These are phyloP conservation scores for Polyploca ridens DNA, from an alignment of 2,888 invertebrate genomes.

Conservation along the genomic window DNA sequence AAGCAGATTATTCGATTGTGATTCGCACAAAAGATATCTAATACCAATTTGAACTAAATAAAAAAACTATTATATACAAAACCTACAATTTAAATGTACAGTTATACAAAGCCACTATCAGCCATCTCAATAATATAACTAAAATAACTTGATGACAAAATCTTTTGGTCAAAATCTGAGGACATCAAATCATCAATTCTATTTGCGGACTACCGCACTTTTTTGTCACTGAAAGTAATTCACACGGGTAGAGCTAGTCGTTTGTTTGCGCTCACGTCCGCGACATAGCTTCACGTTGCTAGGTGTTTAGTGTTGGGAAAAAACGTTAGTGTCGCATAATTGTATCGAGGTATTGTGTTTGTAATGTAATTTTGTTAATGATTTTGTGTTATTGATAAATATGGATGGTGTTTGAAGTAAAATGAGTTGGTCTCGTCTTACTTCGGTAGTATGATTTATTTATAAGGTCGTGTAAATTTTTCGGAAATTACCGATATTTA, in stretches of 20 bases:
- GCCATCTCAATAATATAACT: not conserved
- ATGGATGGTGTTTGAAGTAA: no score
- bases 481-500: no score
- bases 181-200: constrained; percentile 23
- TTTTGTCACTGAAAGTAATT: constrained; percentile 37
- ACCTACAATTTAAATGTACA: not conserved
- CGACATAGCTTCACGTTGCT: constrained; percentile 41
- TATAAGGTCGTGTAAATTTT: no score
- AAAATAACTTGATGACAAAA: not conserved
- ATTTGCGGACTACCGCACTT: constrained; percentile 30
- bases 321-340: constrained; percentile 26
- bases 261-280: constrained; percentile 31
- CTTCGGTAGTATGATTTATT: no score
- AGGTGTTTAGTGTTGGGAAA: constrained; percentile 34
- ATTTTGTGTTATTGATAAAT: no score
- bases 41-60: not conserved
- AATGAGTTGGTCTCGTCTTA: no score
- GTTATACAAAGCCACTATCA: not conserved
- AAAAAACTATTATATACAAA: not conserved
- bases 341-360: not conserved
- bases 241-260: constrained; percentile 30
- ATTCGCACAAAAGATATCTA: not conserved
- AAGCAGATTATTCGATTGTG: not conserved
- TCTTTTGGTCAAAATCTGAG: constrained; percentile 13
- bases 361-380: not conserved